Conservation (phyloP, 2,888 invertebrate species). For the Allacma fusca region DNA sequence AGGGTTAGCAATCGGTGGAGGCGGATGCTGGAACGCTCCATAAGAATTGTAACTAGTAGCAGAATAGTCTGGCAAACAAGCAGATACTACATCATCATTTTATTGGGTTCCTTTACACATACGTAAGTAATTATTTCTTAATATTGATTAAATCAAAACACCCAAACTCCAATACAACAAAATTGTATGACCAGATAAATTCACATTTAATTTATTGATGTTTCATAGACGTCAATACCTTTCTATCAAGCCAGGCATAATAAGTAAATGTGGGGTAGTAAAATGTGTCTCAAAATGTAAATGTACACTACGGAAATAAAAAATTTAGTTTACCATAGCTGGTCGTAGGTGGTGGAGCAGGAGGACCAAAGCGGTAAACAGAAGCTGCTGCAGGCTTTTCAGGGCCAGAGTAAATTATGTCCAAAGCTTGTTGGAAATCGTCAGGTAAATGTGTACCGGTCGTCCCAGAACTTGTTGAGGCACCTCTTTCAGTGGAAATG, state of each 20-base stretch:
- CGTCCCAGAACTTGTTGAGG: slow-evolving; percentile 29
- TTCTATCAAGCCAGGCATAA: background rate
- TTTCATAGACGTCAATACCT: background rate
- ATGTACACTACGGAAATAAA: no score
- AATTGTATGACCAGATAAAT: background rate
- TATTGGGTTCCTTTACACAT: no score
- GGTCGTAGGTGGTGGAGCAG: slow-evolving; percentile 47
- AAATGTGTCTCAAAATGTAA: no score
- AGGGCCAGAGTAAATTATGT: slow-evolving; percentile 56
- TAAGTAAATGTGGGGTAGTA: background rate
- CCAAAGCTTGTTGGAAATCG: slow-evolving; percentile 60
- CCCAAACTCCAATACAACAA: background rate
- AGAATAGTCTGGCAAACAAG: slow-evolving; percentile 26
- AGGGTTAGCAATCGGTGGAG: background rate
- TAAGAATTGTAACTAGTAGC: slow-evolving; percentile 28
- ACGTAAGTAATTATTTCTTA: background rate
- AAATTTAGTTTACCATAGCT: slow-evolving; percentile 52
- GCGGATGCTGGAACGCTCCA: slow-evolving; percentile 28
- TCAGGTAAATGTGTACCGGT: slow-evolving; percentile 49
- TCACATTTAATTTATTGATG: background rate
- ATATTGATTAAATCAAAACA: background rate
- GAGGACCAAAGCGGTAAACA: slow-evolving; percentile 50
- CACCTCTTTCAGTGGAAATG: slow-evolving; percentile 16
- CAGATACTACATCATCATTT: no score
- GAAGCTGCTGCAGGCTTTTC: slow-evolving; percentile 26